Percentiles rank a stretch among this genome's conserved stretches.
Conservation (phyloP, 2,888 invertebrate species). For the Agrochola circellaris region DNA sequence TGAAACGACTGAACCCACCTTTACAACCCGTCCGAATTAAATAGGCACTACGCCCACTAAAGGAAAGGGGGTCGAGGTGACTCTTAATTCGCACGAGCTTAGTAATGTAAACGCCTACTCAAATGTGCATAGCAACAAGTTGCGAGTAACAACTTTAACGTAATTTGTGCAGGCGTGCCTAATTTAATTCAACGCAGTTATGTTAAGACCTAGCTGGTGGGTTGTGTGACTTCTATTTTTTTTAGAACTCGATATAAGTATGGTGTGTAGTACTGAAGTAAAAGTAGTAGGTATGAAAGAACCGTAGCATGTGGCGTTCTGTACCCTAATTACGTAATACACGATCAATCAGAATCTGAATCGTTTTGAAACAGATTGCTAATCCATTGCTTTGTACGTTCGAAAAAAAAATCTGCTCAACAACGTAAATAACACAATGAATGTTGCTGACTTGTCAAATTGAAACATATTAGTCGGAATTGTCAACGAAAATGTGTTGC, state of each 20-base stretch:
- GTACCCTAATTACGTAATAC: too few relatives aligned
- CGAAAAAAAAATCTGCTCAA: too few relatives aligned
- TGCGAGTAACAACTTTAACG: neutral
- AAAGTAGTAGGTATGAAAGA: neutral
- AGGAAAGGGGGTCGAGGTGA: neutral
- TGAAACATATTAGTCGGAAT: too few relatives aligned
- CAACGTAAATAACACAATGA: too few relatives aligned
- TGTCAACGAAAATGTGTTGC: too few relatives aligned
- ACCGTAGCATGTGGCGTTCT: neutral
- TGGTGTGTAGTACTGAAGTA: neutral
- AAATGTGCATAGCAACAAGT: slow-evolving; percentile 23
- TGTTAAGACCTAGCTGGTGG: too few relatives aligned
- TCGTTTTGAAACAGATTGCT: too few relatives aligned
- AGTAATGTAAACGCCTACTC: slow-evolving; percentile 14
- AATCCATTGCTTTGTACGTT: too few relatives aligned
- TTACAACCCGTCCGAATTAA: neutral
- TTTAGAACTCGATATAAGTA: neutral
- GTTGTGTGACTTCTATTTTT: too few relatives aligned
- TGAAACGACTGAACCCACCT: neutral
- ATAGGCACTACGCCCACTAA: neutral
- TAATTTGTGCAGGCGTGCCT: neutral
- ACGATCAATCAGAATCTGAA: too few relatives aligned
- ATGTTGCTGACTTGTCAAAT: too few relatives aligned
- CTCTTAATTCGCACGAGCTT: neutral
- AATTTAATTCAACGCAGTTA: too few relatives aligned